Evolutionary conservation across 2,113 vertebrate species (phyloP).

Genomic region (Eptesicus fuscus): DNA sequence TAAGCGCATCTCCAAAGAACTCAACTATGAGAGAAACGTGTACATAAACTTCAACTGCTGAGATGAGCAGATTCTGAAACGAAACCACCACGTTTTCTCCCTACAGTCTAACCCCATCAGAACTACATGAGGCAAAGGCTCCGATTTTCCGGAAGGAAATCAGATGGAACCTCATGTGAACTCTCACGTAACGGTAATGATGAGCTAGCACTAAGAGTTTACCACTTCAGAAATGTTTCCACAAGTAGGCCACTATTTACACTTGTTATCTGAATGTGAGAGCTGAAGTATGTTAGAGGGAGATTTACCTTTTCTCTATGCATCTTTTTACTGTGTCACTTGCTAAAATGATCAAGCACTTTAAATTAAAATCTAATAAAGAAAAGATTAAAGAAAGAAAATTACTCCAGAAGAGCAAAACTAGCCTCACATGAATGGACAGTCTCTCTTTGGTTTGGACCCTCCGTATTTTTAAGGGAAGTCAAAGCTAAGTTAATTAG

Average conservation of each 20-base stretch:
- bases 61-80: neutral
- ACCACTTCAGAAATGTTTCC: neutral
- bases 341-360: neutral
- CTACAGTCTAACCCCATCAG: neutral
- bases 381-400: neutral
- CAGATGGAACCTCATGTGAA: neutral
- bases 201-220: neutral
- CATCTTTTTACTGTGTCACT: neutral
- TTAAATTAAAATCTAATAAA: neutral
- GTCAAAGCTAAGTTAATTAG: neutral
- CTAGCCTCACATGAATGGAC: neutral
- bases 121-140: neutral
- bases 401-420: neutral
- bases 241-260: neutral
- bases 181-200: no score
- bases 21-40: neutral
- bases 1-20: neutral
- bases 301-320: neutral
- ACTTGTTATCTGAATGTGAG: neutral
- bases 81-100: neutral
- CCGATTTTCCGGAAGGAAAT: neutral
- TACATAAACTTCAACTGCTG: neutral
- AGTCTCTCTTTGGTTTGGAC: neutral
- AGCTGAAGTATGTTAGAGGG: neutral
- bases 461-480: neutral